Percentiles rank a stretch among this genome's conserved stretches.
These are phyloP conservation scores for Abramis brama DNA, from an alignment of 2,113 vertebrate species.

Conservation along the genomic window DNA sequence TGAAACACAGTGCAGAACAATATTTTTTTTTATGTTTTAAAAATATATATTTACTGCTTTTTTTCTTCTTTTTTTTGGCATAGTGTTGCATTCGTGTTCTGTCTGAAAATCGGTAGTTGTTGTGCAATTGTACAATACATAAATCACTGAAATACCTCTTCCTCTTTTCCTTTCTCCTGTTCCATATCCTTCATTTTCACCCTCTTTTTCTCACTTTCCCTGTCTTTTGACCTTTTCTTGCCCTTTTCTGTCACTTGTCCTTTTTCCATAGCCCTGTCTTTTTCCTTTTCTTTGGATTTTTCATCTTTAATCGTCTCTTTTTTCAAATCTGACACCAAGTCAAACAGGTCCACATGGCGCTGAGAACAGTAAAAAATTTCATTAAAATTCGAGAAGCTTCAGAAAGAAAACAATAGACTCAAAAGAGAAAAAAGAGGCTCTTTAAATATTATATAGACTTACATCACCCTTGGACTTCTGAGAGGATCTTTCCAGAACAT, in stretches of 20 bases:
- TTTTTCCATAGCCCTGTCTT: slow-evolving; percentile 77
- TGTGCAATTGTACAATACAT: slow-evolving; percentile 34
- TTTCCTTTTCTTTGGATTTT: slow-evolving; percentile 77
- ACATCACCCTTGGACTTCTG: slow-evolving; percentile 95
- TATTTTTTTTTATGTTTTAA: background rate
- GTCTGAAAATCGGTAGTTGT: slow-evolving; percentile 65
- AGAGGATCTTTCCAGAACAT: slow-evolving; percentile 89
- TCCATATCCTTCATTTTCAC: slow-evolving; percentile 57
- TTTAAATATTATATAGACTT: slow-evolving; percentile 58
- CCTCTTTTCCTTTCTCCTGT: slow-evolving; percentile 37
- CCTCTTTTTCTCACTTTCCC: slow-evolving; percentile 63
- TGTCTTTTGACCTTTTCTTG: slow-evolving; percentile 75
- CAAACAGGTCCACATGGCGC: slow-evolving; percentile 79
- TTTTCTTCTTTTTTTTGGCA: background rate
- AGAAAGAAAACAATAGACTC: background rate
- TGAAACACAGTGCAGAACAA: slow-evolving; percentile 2
- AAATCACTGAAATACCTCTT: slow-evolving; percentile 50
- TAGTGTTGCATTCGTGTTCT: slow-evolving; percentile 31
- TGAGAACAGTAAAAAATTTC: slow-evolving; percentile 68
- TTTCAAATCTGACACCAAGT: slow-evolving; percentile 79
- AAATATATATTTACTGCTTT: background rate
- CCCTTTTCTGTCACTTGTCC: slow-evolving; percentile 68
- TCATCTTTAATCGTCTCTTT: slow-evolving; percentile 73
- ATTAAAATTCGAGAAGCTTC: background rate
- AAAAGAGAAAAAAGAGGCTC: background rate